These are phyloP conservation scores for Kuschelorhynchus macadamiae DNA, from an alignment of 2,888 invertebrate species.

Conservation along the genomic window DNA sequence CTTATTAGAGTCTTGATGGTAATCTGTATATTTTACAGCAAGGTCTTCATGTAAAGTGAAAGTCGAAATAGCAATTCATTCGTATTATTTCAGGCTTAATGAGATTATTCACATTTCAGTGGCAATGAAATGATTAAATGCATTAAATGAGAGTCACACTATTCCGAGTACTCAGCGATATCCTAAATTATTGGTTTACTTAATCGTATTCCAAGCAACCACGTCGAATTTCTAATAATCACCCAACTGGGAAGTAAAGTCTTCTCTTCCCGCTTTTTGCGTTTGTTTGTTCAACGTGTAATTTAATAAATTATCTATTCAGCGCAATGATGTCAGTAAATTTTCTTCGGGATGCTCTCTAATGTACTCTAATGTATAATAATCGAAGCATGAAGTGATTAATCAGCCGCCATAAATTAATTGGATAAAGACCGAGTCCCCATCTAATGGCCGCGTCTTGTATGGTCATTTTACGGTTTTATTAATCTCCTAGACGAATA, in stretches of 20 bases:
- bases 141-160: too few relatives aligned
- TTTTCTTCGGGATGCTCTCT: constrained; percentile 17
- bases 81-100: too few relatives aligned
- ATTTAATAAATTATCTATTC: constrained; percentile 29
- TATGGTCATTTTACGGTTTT: constrained; percentile 24
- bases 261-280: not conserved
- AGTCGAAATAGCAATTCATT: too few relatives aligned
- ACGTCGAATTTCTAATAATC: not conserved
- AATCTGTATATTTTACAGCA: too few relatives aligned
- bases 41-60: too few relatives aligned
- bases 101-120: too few relatives aligned
- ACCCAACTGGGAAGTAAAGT: not conserved
- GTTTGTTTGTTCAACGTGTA: constrained; percentile 14
- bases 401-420: constrained; percentile 44
- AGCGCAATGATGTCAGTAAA: constrained; percentile 22
- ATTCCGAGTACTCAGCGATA: too few relatives aligned
- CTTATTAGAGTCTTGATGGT: too few relatives aligned
- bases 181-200: too few relatives aligned
- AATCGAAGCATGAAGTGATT: constrained; percentile 53
- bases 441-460: constrained; percentile 29
- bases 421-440: constrained; percentile 32
- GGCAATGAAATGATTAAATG: too few relatives aligned
- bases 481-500: constrained; percentile 25
- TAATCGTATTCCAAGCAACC: too few relatives aligned
- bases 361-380: constrained; percentile 41